Percentiles rank a stretch among this genome's conserved stretches.
Conservation (phyloP, 2,797 vertebrate species). For the Loris lydekkerianus region DNA sequence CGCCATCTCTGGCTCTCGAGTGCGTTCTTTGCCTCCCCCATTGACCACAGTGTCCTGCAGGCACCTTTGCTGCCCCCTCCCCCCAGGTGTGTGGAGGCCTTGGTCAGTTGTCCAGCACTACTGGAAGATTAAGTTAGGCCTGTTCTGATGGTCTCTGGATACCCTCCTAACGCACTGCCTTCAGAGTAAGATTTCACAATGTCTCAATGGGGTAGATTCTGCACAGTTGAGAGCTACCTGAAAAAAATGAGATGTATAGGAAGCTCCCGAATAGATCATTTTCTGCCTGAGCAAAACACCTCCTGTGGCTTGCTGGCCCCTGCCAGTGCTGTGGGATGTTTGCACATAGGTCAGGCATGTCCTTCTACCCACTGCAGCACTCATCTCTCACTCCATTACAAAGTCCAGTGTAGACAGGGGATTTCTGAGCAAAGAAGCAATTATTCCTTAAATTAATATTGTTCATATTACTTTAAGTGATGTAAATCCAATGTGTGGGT, state of each 20-base stretch:
- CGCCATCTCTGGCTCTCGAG: rapidly evolving
- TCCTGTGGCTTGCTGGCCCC: neutral
- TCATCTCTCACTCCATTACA: neutral
- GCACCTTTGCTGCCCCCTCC: neutral
- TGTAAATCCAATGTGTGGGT: neutral
- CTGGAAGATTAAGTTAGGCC: neutral
- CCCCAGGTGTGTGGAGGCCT: too few relatives aligned
- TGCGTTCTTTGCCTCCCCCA: rapidly evolving
- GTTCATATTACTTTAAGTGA: neutral
- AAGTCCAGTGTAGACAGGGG: neutral
- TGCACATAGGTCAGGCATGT: neutral
- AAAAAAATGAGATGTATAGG: neutral
- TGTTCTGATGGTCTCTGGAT: neutral
- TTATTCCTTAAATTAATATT: neutral
- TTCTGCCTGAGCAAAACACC: neutral
- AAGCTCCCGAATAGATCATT: neutral
- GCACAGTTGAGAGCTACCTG: neutral
- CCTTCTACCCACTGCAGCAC: rapidly evolving
- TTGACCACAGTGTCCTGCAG: rapidly evolving
- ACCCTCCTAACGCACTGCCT: neutral
- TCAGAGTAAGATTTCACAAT: neutral
- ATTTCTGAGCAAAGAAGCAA: neutral
- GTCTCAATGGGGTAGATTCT: neutral
- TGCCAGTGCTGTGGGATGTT: neutral
- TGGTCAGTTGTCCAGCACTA: neutral